Evolutionary conservation across 2,113 vertebrate genomes (phyloP), one percentile per base, ranked within the genome.

Genomic region (Oreochromis niloticus): DNA sequence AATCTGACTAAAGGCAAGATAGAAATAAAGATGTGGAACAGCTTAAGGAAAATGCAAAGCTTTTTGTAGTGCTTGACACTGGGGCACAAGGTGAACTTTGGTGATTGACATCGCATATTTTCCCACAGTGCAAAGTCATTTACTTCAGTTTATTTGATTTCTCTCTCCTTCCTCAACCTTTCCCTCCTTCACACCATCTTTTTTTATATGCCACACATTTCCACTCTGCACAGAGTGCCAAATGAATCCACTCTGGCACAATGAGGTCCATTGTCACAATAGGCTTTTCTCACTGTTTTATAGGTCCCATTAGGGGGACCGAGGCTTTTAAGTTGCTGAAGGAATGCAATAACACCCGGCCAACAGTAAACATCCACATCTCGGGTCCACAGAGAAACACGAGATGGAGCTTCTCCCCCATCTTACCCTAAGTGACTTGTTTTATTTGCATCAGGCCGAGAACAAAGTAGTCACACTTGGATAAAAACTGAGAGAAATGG

Each of bases 291-390:
- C 90, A 90, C 91, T 86, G 86, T 93, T 95, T 96, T 94, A 95
- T 93, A 84, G 93, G 85, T 90, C 89, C 93, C 87, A 93, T 94
- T 95, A 91, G 91, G 92, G 86, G 88, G 80, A 5, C 89, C 80
- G 85, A 89, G 90, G 94, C 95, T 96, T 96, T 96, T 94, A 95
- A 93, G 94, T 94, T 90, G 93, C 93, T 90, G 86, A 90, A 92
- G 92, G 93, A 96, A 95, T 93, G 90, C 87, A 94, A 94, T 92
- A 93, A 91, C 89, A 91, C 89, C 88, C 14, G 73, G 85, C 85
- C 80, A 82, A 92, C 92, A 92, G 92, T 96, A 95, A 96, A 95
- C 92, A 94, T 94, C 89, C 90, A 91, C 92, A 90, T 93, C 85
- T 86, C 54, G 0, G 80, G 48, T 87, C 83, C 80, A n/a, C 81